Conservation (phyloP, 2,113 vertebrate species). For the Psittacus erithacus region DNA sequence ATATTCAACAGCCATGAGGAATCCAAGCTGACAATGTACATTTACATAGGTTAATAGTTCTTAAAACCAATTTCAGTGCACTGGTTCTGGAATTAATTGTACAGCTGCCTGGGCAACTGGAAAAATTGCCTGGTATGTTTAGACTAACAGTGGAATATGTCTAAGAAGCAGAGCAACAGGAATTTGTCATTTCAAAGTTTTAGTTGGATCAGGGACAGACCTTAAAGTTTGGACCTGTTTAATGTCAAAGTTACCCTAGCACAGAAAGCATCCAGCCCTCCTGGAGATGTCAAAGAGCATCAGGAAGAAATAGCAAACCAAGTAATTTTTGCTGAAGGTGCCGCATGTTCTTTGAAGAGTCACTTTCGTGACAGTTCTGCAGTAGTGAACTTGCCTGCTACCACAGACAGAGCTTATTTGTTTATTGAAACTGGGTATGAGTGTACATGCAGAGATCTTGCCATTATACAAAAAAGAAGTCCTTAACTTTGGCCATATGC, state of each 20-base stretch:
- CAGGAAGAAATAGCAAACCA: background rate
- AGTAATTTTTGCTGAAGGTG: background rate
- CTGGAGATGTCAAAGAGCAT: background rate
- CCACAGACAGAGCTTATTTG: background rate
- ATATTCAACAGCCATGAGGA: background rate
- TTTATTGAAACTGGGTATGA: background rate
- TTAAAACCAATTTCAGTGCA: background rate
- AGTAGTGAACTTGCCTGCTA: background rate
- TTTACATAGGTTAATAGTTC: background rate
- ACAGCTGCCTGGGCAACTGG: background rate
- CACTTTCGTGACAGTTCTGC: background rate
- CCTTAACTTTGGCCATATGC: background rate
- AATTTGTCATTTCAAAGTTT: background rate
- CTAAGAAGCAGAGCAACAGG: background rate
- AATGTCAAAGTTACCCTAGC: background rate
- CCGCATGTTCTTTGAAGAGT: background rate
- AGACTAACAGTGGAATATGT: background rate
- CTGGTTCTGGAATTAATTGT: background rate
- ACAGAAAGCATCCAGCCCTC: background rate
- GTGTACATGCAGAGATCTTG: background rate
- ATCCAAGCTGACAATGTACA: background rate
- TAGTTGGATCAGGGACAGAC: background rate
- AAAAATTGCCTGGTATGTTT: constrained; percentile 6
- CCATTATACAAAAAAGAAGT: background rate
- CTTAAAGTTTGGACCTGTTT: background rate